Evolutionary conservation across 2,113 vertebrate species (phyloP).

Genomic region (Daboia siamensis): DNA sequence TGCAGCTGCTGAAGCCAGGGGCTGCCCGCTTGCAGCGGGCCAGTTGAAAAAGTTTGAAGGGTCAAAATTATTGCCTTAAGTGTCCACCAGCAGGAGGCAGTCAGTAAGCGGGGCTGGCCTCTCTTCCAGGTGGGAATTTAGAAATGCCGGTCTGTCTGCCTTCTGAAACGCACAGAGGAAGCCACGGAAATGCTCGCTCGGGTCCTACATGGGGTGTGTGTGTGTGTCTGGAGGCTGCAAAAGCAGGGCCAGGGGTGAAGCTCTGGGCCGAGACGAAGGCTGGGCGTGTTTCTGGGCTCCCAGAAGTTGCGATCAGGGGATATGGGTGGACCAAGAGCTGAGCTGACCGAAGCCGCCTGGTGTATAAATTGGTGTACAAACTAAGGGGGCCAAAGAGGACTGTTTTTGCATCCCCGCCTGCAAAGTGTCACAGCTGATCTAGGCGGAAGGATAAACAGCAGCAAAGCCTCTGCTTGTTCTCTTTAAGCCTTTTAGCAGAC

Average conservation of each 20-base stretch:
- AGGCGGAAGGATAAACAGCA: conserved; percentile 12
- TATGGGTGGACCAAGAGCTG: background rate
- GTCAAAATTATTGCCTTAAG: background rate
- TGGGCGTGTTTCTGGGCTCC: background rate
- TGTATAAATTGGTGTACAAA: background rate
- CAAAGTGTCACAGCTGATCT: background rate
- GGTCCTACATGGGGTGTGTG: background rate
- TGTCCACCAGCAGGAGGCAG: background rate
- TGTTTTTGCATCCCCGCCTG: background rate
- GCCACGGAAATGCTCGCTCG: background rate
- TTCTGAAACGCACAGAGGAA: background rate
- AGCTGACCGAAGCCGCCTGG: background rate
- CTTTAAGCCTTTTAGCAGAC: conserved; percentile 39
- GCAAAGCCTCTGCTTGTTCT: conserved; percentile 14
- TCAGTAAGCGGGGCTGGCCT: background rate
- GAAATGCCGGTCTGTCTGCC: background rate
- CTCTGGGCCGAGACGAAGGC: background rate
- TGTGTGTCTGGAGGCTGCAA: background rate
- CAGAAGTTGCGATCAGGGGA: background rate
- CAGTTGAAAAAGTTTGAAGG: no score
- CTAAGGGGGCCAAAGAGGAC: background rate
- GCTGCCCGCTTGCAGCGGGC: background rate
- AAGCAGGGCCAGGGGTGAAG: background rate
- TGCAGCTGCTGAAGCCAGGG: no score
- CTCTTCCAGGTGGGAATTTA: background rate